Base-by-base conservation (phyloP, 2,113 vertebrate species). In the Phoxinus phoxinus region DNA sequence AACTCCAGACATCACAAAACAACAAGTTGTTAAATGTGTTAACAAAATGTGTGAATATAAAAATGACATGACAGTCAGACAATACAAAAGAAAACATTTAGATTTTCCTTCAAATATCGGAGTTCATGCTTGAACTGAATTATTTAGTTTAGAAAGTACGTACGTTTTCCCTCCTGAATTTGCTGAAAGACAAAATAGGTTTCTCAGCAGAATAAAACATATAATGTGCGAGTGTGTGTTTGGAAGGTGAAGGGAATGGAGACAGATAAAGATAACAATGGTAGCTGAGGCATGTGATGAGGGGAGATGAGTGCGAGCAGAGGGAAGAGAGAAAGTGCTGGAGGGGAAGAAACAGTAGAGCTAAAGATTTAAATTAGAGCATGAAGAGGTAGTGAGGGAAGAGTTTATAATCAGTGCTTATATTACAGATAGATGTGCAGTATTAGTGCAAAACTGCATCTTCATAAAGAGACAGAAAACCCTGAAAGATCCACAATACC, bases 201-300 rank as follows among this genome's bases (percentile, higher is more conserved):
- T 63, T 37, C n/a, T 44, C 56, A 25, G 77, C 23, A 27, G 30
- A n/a, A 58, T 59, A 59, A 21, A 81, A 81, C n/a, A 44, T n/a
- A 65, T 80, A 63, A 30, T 63, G 19, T 46, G 13, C 27, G 5
- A 63, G 13, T 27, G 77, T 44, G 21, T 25, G 37, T 81, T 81
- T 81, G 23, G 58, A 65, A 81, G 58, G 35, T 65, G 78, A 81
- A 11, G 58, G 58, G 44, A 46, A 81, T 37, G n/a, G 61, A 81
- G 58, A 81, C 10, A 65, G 58, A 65, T 81, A 65, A 61, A 63
- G 78, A 81, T 81, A 81, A 81, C 56, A 81, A 81, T 65, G 78
- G 58, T 81, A 81, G 77, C 59, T 63, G 78, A 81, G 78, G 78
- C 58, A 46, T 63, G 78, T 25, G 37, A 81, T 80, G 77, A 80